Evolutionary conservation across 2,888 invertebrate species (phyloP), one percentile per base, ranked within the genome.

Genomic region (Drosophila basisetae): DNA sequence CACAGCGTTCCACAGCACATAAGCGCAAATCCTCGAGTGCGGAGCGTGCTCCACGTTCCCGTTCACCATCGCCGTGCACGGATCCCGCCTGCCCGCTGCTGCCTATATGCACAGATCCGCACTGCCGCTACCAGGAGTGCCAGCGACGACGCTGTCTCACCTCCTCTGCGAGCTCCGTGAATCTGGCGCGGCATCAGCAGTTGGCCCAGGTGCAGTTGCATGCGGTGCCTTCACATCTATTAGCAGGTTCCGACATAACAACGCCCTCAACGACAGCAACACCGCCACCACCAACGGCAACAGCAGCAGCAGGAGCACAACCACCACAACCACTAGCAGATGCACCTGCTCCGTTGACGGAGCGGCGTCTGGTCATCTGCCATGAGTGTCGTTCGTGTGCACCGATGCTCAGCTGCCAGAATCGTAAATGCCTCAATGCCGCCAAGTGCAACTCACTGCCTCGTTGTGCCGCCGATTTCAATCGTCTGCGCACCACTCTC

Each of bases 391-490:
- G 93, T 30, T 93, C 93, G 68, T 92, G 93, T 52, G 92, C 92
- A 13, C 93, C 93, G 63, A 85, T 93, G 55, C 84, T 91, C 55
- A 93, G 93, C 83, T 93, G 93, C 83, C 93, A 92, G 85, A 93
- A 93, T 88, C 91, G 93, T 61, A 93, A 93, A 87, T 93, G 93
- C 86, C 89, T 92, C 74, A 93, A 93, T 70, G 92, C 93, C 80
- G 92, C 93, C 80, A 94, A 94, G 87, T 93, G 93, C 90, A 93
- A 93, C 88, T 94, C 94, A 93, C 93, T 94, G 93, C 94, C 94
- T 84, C 92, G 93, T 86, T 93, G 93, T 83, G 93, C 93, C 65
- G 93, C 93, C 77, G 93, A 93, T 70, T 92, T 93, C 58, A 92
- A 92, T 89, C 91, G 93, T n/a, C 76, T 93, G 83, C 91, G 92